Base-by-base conservation (phyloP, 2,113 vertebrate species). In the Callocephalon fimbriatum region DNA sequence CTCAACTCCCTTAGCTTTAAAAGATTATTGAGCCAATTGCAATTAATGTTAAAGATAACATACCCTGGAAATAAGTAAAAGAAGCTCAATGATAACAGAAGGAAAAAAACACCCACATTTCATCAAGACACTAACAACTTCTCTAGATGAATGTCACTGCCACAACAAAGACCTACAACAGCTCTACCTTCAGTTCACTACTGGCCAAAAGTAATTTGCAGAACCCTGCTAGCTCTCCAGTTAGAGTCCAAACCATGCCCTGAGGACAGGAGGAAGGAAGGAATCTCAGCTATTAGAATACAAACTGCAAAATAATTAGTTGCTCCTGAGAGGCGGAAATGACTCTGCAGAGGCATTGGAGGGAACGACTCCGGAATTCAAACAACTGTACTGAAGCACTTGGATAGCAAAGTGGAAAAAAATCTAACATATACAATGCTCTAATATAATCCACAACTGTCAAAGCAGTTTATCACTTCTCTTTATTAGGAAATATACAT, bases 221-320 rank as follows among this genome's bases (percentile, higher is more conserved):
- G 54, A 80, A 77, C 0, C 1, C 76, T 83, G 44, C 42, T 9
- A 23, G 13, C 54, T 67, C 38, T 92, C 31, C 67, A 67, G 72
- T 73, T 73, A 83, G 53, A 18, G 51, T 44, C 54, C 20, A 80
- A n/a, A 14, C 51, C 67, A 18, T 50, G 71, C 15, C 48, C 45
- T 44, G 16, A 8, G 38, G 29, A 94, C 83, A 32, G 29, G 31
- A 88, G 54, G 37, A 90, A 66, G 66, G 35, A 93, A 96, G 71
- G 90, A 93, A 96, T 93, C 50, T 79, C 65, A 96, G 11, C 93
- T 90, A 90, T 90, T 51, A 92, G 35, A 84, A 86, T 40, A 92
- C 79, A 63, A 80, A 92, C 63, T 94, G 42, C 75, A 92, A 92
- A 94, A 94, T 72, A 87, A 91, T 74, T 54, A 81, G 59, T 47